Evolutionary conservation across 2,888 invertebrate genomes (phyloP).

Genomic region (Eueremaeus valkanovi): DNA sequence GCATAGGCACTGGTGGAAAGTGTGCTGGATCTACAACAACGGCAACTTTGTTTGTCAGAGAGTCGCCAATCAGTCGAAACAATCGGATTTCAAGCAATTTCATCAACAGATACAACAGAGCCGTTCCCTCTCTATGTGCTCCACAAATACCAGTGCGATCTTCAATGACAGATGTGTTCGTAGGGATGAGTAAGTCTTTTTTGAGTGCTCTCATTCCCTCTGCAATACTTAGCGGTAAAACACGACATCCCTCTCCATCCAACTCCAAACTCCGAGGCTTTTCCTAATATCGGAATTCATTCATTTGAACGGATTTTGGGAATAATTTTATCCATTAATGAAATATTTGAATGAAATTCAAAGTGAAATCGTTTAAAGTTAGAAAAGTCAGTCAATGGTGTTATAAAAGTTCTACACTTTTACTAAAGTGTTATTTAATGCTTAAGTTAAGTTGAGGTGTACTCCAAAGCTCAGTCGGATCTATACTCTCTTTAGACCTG

Average conservation of each 20-base stretch:
- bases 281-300: no score
- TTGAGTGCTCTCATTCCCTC: background rate
- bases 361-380: no score
- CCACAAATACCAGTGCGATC: background rate
- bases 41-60: background rate
- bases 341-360: background rate
- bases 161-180: slow-evolving; percentile 24
- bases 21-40: slow-evolving; percentile 45
- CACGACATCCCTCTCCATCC: no score
- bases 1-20: slow-evolving; percentile 46
- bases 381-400: no score
- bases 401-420: no score
- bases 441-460: background rate
- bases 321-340: no score
- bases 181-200: slow-evolving; percentile 34
- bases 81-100: slow-evolving; percentile 10
- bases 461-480: background rate
- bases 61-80: slow-evolving; percentile 3
- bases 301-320: no score
- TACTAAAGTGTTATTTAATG: no score
- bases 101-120: slow-evolving; percentile 24
- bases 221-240: no score
- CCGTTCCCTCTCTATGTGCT: slow-evolving; percentile 8
- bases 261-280: no score
- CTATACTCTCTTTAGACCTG: background rate